These are phyloP conservation scores for Drosophila diplacantha DNA, from an alignment of 2,888 invertebrate genomes.

Conservation along the genomic window DNA sequence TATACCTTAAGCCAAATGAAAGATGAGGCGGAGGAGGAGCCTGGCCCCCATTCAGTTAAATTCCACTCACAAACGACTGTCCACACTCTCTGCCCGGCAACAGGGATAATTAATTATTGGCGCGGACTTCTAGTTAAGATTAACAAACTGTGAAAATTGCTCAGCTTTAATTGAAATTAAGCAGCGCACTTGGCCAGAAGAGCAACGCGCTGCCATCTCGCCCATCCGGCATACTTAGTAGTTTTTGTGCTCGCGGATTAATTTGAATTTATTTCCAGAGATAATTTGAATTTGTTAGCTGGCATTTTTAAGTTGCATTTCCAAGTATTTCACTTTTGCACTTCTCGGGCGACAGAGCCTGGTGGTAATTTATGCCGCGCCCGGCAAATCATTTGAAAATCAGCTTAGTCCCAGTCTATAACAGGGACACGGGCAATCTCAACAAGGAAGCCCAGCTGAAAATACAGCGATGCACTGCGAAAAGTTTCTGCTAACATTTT, in stretches of 20 bases:
- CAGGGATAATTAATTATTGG: slow-evolving; percentile 50
- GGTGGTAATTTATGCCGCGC: slow-evolving; percentile 36
- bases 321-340: slow-evolving; percentile 36
- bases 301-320: slow-evolving; percentile 43
- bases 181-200: slow-evolving; percentile 39
- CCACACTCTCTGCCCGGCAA: slow-evolving; percentile 19
- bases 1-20: slow-evolving; percentile 47
- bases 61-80: slow-evolving; percentile 1
- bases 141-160: slow-evolving; percentile 55
- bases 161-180: slow-evolving; percentile 53
- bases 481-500: neutral
- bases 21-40: slow-evolving; percentile 23
- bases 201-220: neutral
- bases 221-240: slow-evolving; percentile 24
- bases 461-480: neutral
- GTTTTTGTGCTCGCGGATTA: slow-evolving; percentile 41
- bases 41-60: neutral
- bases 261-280: slow-evolving; percentile 42
- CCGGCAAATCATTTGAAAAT: slow-evolving; percentile 43
- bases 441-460: slow-evolving; percentile 19
- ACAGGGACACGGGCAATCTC: slow-evolving; percentile 20
- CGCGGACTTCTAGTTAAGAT: slow-evolving; percentile 48
- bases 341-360: neutral
- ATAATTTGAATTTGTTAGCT: slow-evolving; percentile 49
- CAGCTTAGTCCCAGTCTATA: slow-evolving; percentile 40